Base-by-base conservation (phyloP, 2,113 vertebrate genomes). In the Mystacornis crossleyi region DNA sequence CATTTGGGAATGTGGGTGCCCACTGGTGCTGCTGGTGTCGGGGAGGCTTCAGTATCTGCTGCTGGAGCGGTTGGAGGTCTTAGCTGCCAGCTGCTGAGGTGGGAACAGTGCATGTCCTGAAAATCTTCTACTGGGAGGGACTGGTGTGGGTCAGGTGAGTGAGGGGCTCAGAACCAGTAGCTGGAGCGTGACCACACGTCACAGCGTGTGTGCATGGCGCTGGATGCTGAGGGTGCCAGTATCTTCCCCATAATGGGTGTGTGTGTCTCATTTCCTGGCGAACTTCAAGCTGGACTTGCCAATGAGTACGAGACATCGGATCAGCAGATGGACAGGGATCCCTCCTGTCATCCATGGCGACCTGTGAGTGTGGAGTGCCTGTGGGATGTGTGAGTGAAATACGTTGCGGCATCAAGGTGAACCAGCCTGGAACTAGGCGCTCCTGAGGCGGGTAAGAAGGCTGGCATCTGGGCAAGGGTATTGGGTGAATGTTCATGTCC, bases 261-360 rank as follows among this genome's bases (percentile, higher is more conserved):
- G 31, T 0, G 0, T 45, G 21, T 47, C 53, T 42, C 47, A 4
- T 40, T 24, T 8, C 4, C 53, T 20, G 47, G 21, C 15, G 20
- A 33, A 54, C 18, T 42, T 53, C 45, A 18, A 24, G 60, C 40
- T 54, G 74, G 34, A 17, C 47, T 73, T 6, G 4, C 14, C 1
- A 18, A 26, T n/a, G 60, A 34, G 38, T 29, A 34, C 31, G 61
- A 81, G 54, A 8, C 2, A 1, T 38, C 0, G 3, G 29, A 34
- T 33, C n/a, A 42, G 45, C 29, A 8, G 66, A 36, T 16, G 25
- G 33, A 33, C 42, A 43, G 21, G 53, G 47, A 28, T 34, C 45
- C 14, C 3, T 38, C 38, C 51, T 60, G 55, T 40, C 33, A 12
- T 33, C 57, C 45, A 14, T 19, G 38, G 38, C 2, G 6, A 26